A percentile compares a stretch with the other conserved stretches of the same genome.
Conservation (phyloP, 2,888 invertebrate species). For the Apodemia mormo region DNA sequence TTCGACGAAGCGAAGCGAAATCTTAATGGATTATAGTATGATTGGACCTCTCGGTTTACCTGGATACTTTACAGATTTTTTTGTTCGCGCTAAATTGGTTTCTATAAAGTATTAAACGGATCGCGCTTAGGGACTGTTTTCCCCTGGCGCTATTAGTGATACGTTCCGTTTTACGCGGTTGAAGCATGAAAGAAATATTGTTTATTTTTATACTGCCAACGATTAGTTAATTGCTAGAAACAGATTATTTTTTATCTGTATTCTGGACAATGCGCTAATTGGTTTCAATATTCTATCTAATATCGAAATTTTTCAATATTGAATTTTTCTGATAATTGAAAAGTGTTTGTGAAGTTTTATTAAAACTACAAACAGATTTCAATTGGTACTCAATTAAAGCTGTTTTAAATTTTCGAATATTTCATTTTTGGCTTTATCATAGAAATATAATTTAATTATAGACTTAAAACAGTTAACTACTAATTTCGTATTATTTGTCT, state of each 20-base stretch:
- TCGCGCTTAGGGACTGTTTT: conserved; percentile 44
- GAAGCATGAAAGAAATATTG: conserved; percentile 1
- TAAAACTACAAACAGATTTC: neutral
- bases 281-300: conserved; percentile 7
- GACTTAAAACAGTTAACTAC: no score
- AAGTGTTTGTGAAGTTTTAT: neutral
- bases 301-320: neutral
- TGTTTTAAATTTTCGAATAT: no score
- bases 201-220: conserved; percentile 29
- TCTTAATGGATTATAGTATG: conserved; percentile 80
- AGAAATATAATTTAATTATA: no score
- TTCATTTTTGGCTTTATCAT: no score
- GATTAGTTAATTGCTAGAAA: conserved; percentile 33
- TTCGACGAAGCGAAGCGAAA: conserved; percentile 70
- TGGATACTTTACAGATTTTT: conserved; percentile 61
- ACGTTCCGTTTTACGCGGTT: conserved; percentile 15
- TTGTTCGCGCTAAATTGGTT: conserved; percentile 50
- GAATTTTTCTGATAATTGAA: neutral
- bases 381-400: neutral
- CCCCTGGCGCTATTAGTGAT: conserved; percentile 56
- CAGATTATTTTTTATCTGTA: conserved; percentile 26
- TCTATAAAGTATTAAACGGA: conserved; percentile 56
- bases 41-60: conserved; percentile 73
- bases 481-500: no score
- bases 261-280: conserved; percentile 12